Evolutionary conservation across 1,140 invertebrate species (phyloP), one percentile per base, ranked within the genome.

Genomic region (Idris sp.): DNA sequence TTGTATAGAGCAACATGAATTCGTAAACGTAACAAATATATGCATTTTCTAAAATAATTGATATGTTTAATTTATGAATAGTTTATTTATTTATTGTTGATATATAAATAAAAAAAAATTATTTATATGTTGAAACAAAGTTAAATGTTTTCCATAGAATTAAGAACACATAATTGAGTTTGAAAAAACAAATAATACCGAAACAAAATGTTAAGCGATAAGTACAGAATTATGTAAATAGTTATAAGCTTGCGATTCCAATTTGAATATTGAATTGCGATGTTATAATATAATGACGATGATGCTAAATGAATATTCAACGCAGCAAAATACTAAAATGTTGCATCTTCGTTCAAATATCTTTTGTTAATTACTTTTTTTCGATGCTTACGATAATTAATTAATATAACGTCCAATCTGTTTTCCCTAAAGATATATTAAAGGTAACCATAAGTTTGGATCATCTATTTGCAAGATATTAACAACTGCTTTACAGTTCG

Each of bases 251-350:
- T 43, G 38, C 38, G 18, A 43, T 56, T 9, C 25, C 15, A 33
- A 31, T 54, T 41, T 54, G 36, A 58, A 58, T 56, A 56, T 56
- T 19, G 15, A 43, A 56, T 56, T n/a, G 51, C 16, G 25, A 19
- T 40, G 14, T 44, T 35, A 25, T 16, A 33, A 44, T 43, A 58
- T 58, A 44, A 58, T 44, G 28, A 58, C 16, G 38, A 4, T 13
- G 25, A 8, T 28, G 35, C n/a, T 11, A 43, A 56, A 56, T 56
- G 53, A 56, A 56, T 56, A 56, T 41, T 56, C 38, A 56, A 33
- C 18, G 51, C 25, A 11, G 13, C 25, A 35, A 54, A 54, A 54
- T 54, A 56, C 22, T 33, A 40, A 43, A 41, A 30, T 43, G 15
- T 22, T 28, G 15, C 33, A 22, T 56, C 53, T 56, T 33, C 16